Percentiles rank a stretch among this genome's conserved stretches.
Evolutionary conservation across 2,888 invertebrate species (phyloP).

Genomic region (Pristionchus maxplancki): DNA sequence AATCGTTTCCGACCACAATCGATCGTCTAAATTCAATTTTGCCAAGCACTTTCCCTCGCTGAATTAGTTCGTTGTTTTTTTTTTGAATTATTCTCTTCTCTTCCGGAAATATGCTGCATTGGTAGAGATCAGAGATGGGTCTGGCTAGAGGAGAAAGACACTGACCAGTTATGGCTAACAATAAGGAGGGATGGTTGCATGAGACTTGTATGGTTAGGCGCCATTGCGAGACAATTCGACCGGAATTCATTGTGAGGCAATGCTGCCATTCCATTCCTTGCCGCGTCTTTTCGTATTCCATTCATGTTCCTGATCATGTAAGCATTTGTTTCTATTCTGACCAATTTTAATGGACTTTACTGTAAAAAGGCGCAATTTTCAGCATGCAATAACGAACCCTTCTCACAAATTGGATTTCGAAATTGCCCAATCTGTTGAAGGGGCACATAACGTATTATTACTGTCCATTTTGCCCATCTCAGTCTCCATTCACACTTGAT

Average conservation of each 20-base stretch:
- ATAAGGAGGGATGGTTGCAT: conserved; percentile 27
- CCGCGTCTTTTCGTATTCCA: background rate
- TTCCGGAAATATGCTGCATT: background rate
- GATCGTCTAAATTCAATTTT: background rate
- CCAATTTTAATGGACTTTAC: background rate
- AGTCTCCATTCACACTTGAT: background rate
- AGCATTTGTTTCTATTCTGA: background rate
- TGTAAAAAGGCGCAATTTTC: too few species aligned
- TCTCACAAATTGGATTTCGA: too few species aligned
- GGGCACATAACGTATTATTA: background rate
- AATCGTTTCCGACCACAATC: background rate
- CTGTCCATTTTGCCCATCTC: background rate
- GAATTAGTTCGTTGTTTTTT: background rate
- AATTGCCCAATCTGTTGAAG: too few species aligned
- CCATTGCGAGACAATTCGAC: background rate
- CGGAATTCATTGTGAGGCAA: background rate
- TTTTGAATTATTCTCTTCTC: background rate
- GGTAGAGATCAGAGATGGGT: background rate
- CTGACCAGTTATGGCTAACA: conserved; percentile 35
- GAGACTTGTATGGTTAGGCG: conserved; percentile 44
- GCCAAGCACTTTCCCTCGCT: background rate
- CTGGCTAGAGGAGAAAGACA: background rate
- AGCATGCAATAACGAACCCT: too few species aligned
- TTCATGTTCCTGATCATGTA: background rate
- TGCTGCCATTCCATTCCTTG: background rate